Evolutionary conservation across 2,888 invertebrate species (phyloP), one percentile per base, ranked within the genome.

Genomic region (Epinotia ramella): DNA sequence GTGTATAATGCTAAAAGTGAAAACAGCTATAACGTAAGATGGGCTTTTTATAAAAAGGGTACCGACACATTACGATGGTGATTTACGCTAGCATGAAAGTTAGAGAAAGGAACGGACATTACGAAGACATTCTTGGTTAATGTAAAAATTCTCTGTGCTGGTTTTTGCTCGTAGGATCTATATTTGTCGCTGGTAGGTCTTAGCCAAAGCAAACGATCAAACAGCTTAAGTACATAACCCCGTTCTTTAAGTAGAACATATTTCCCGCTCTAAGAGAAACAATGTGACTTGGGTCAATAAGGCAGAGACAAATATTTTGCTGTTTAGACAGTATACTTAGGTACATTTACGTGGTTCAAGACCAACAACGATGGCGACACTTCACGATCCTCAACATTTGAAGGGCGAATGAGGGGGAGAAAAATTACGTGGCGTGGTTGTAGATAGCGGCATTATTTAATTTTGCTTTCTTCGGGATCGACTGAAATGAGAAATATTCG

Each of bases 1-100:
- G 49, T 60, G 46, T 69, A 16, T 73, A 73, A 78, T 76, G 67
- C 13, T 77, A 79, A 71, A 77, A 78, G 78, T 74, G 77, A 79
- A 79, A 79, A 78, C 63, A 63, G 69, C 59, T 33, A 53, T 64
- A 64, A 64, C 49, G 44, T 64, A 71, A 71, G 62, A 76, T 63
- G 76, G 28, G 67, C 44, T 72, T 72, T 71, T 57, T 62, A 67
- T 76, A 72, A 72, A 76, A 76, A 76, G 72, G 76, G 76, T 63
- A 67, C 53, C 33, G 2, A 69, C 18, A 66, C n/a, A 63, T 76
- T 24, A 44, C 66, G 59, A 7, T n/a, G 65, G 59, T 65, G 63
- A 60, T 75, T 65, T 71, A 66, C 28, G 59, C n/a, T 28, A 60
- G 28, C 60, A 60, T 60, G 70, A 75, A 75, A 66, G 70, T 66